Evolutionary conservation across 2,797 vertebrate genomes (phyloP), one percentile per base, ranked within the genome.

Genomic region (Cynodonichthys magdalenae): DNA sequence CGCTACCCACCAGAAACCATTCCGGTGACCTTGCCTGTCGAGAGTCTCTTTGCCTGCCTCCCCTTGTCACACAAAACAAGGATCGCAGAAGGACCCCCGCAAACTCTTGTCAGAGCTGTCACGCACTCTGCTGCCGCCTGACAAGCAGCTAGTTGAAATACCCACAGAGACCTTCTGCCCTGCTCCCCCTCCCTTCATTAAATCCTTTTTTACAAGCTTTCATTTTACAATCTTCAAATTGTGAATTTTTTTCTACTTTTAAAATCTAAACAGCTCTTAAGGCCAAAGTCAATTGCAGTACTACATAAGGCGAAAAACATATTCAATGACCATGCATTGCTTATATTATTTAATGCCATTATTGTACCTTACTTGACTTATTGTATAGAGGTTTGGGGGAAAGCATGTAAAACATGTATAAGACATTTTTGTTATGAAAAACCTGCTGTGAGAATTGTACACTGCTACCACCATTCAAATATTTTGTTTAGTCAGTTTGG

Each of bases 71-170:
- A 77, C 59, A 64, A 57, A 78, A 66, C 24, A 71, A 71, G 70
- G 70, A 73, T 48, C 44, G 62, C 68, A 66, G 63, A 80, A 81
- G 71, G 87, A 87, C 84, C 84, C 81, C 71, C 44, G 63, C 74
- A 76, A 80, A 82, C 75, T 87, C 83, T 86, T 88, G 89, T 89
- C 90, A 90, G 66, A 87, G 80, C 87, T 88, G 87, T 90, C 87
- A 88, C 54, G 65, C 77, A 74, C 72, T 53, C 77, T 6, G 61
- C 76, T 24, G 64, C 70, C 5, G 68, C 53, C 57, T 58, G 85
- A 90, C 87, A 83, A 81, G 81, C 69, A 27, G 54, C 59, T 39
- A 78, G 69, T 75, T 74, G 70, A 86, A 81, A 75, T 46, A 74
- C 80, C 80, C 80, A 6, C 55, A 18, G 71, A 83, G 82, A 86